Evolutionary conservation across 64 coral and sea anemone species (phyloP).

Genomic region (Stichodactyla mertensii): DNA sequence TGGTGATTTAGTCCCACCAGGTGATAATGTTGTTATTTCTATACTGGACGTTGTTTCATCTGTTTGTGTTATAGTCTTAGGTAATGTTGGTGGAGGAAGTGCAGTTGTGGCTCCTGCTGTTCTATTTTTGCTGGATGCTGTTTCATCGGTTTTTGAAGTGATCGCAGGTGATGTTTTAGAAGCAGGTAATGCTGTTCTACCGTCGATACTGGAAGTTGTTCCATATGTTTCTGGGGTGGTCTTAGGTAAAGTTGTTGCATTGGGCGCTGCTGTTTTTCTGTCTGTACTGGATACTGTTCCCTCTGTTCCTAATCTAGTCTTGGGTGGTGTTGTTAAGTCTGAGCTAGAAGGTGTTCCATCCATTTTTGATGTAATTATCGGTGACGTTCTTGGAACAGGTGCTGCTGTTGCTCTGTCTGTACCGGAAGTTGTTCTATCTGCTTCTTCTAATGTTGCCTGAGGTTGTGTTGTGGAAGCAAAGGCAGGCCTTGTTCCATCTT

Average conservation of each 20-base stretch:
- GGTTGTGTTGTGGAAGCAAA: background rate
- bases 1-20: background rate
- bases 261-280: background rate
- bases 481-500: background rate
- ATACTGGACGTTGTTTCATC: background rate
- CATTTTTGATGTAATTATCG: background rate
- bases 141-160: too few relatives aligned
- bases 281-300: background rate
- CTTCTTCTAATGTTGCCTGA: background rate
- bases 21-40: background rate
- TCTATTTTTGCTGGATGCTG: too few relatives aligned
- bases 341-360: background rate
- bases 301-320: background rate
- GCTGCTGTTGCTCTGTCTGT: background rate
- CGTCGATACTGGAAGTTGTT: background rate
- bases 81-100: background rate
- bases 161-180: too few relatives aligned
- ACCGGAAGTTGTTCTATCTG: background rate
- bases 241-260: background rate
- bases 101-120: background rate
- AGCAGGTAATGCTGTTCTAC: background rate
- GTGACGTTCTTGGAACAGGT: background rate
- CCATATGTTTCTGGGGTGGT: background rate
- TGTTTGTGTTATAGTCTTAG: background rate
- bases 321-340: background rate